phyloP scores from a whole-genome alignment of 2,888 invertebrate genomes.

The Diaphora mendica region DNA sequence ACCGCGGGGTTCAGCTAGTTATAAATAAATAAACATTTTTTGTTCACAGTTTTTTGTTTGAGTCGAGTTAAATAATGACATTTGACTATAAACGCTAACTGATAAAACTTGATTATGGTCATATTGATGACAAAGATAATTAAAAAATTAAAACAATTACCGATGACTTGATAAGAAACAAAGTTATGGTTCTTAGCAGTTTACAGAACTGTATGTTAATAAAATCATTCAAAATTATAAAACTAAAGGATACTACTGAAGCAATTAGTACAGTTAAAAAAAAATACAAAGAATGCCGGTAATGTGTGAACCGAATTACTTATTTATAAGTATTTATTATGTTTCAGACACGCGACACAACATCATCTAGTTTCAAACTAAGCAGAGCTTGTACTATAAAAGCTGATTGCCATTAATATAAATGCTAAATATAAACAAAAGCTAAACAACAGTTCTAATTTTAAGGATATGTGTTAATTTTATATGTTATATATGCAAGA shows the following conservation, averaged over 20 bases:
- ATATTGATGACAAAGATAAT: background rate
- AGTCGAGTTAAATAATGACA: background rate
- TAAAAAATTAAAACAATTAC: background rate
- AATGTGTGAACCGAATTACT: no score
- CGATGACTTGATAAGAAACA: background rate
- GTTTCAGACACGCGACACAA: no score
- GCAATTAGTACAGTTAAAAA: background rate
- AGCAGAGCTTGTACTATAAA: no score
- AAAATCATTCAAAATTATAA: no score
- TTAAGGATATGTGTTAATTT: background rate
- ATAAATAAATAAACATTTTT: no score
- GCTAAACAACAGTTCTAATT: background rate
- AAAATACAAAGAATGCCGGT: background rate
- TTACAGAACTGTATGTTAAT: background rate
- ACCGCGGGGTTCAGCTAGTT: no score
- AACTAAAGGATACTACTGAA: background rate
- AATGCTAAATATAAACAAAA: background rate
- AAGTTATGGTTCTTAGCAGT: conserved; percentile 1
- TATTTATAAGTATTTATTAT: no score
- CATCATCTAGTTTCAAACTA: no score
- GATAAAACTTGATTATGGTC: background rate
- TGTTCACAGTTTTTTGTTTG: background rate
- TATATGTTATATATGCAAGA: background rate
- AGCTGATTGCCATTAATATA: no score
- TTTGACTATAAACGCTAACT: background rate